Conservation (phyloP, 1,140 invertebrate genomes). For the Phymorhynchus buccinoides region DNA sequence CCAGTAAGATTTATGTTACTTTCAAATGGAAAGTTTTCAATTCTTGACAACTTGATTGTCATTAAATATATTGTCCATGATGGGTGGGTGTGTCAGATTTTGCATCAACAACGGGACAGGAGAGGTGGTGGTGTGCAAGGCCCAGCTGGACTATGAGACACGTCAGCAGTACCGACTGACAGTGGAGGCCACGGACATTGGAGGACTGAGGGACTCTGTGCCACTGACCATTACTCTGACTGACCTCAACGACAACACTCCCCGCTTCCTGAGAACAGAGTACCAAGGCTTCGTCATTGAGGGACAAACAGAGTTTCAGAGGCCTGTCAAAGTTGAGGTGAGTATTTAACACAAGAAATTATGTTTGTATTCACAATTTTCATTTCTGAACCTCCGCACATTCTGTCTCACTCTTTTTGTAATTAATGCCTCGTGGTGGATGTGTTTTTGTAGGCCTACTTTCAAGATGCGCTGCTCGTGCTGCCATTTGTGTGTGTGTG, state of each 20-base stretch:
- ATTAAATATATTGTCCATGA: too few species aligned
- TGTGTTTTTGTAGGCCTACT: too few species aligned
- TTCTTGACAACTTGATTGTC: too few species aligned
- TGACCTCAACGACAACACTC: slow-evolving; percentile 58
- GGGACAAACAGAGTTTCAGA: not conserved
- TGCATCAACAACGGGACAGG: slow-evolving; percentile 29
- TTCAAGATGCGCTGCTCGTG: too few species aligned
- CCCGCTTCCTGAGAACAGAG: slow-evolving; percentile 44
- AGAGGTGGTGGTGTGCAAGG: slow-evolving; percentile 25
- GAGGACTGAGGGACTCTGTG: slow-evolving; percentile 74
- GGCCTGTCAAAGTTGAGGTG: not conserved
- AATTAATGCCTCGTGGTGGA: too few species aligned
- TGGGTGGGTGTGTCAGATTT: slow-evolving; percentile 36
- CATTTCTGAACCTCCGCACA: too few species aligned
- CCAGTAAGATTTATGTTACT: too few species aligned
- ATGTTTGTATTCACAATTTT: too few species aligned
- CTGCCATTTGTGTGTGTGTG: too few species aligned
- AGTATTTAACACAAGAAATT: too few species aligned
- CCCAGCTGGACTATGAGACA: slow-evolving; percentile 85
- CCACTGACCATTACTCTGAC: slow-evolving; percentile 43
- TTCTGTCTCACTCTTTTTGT: too few species aligned
- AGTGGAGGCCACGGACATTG: slow-evolving; percentile 90
- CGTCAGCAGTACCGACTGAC: slow-evolving; percentile 89
- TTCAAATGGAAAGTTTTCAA: too few species aligned
- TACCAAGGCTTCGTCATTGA: slow-evolving; percentile 15